Evolutionary conservation across 2,888 invertebrate genomes (phyloP), one percentile per base, ranked within the genome.

Genomic region (Callosobruchus maculatus): DNA sequence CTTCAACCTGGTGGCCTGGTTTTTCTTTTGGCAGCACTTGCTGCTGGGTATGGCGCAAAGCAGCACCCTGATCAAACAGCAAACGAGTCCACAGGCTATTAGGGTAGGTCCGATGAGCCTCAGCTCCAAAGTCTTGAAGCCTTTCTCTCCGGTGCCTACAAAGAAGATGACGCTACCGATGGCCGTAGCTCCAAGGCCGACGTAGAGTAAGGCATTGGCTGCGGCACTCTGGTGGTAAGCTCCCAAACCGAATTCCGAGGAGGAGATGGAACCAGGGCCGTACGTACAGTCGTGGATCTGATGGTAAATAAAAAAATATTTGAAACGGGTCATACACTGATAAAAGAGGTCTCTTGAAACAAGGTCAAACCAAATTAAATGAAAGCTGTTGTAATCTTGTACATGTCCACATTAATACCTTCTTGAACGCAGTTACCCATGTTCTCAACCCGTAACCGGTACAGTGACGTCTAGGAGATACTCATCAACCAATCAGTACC

Each of bases 141-240:
- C 91, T 88, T 95, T 95, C 89, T 96, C 96, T 83, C 96, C 96
- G 79, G 95, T 95, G 81, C 95, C 96, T 79, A 96, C 95, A 89
- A 96, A 95, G 86, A 95, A 94, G 82, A 96, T 94, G 82, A 96
- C 94, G 83, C 95, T 91, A 74, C 96, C 96, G 80, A 96, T 89
- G 22, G 95, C 94, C 76, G 95, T 92, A 22, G 93, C 94, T 80
- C 93, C 94, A 80, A 96, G 90, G 73, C 96, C 96, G 72, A 95
- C 94, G 88, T 96, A 96, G 74, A 96, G 91, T 78, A 96, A 91
- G 78, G 95, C 93, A 86, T 93, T 93, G 80, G 95, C 95, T 78
- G 95, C 94, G 72, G 95, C 94, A 88, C 94, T 94, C 80, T 94
- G 93, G 81, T 90, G 89, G 80, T 91, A 89, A 78, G 92, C 92